Base-by-base conservation (phyloP, 2,888 invertebrate species). In the Hanleya hanleyi region DNA sequence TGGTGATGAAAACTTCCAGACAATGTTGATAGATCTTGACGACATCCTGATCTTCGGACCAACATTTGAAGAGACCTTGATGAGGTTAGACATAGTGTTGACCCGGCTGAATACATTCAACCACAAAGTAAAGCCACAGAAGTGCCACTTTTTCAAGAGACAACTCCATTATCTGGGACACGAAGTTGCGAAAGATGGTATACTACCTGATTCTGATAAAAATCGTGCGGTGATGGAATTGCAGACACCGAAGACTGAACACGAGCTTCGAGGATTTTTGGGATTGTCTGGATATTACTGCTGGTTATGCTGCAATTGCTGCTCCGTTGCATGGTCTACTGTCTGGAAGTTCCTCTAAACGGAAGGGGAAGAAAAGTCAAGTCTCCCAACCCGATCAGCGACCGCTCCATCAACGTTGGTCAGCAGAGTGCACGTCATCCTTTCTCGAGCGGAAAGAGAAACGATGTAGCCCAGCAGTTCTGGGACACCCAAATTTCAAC, bases 41-140 rank as follows among this genome's bases (percentile, higher is more conserved):
- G 80, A 83, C 47, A 73, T 83, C 49, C 62, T 81, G 22, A 76
- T n/a, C n/a, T n/a, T n/a, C n/a, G n/a, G n/a, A n/a, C n/a, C n/a
- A n/a, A n/a, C n/a, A n/a, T n/a, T n/a, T n/a, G n/a, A n/a, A n/a
- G n/a, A n/a, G n/a, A n/a, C n/a, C n/a, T n/a, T n/a, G n/a, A n/a
- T n/a, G n/a, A 81, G 57, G 22, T 61, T 78, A 26, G 72, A 69
- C 12, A 50, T 36, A 36, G 75, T 79, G 7, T 38, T 78, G n/a
- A 36, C 4, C 9, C 35, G 68, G n/a, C 18, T 41, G 41, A 41
- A 9, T 41, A 18, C 41, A 12, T 9, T 18, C 9, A 41, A 41
- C 41, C 41, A 12, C 9, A 41, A 41, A 41, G 41, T 41, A 41
- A 41, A 41, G 18, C 41, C 41, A 9, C 18, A 9, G 9, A 41